phyloP scores from a whole-genome alignment of 1,140 invertebrate genomes.

The Chironomus striatipennis region DNA sequence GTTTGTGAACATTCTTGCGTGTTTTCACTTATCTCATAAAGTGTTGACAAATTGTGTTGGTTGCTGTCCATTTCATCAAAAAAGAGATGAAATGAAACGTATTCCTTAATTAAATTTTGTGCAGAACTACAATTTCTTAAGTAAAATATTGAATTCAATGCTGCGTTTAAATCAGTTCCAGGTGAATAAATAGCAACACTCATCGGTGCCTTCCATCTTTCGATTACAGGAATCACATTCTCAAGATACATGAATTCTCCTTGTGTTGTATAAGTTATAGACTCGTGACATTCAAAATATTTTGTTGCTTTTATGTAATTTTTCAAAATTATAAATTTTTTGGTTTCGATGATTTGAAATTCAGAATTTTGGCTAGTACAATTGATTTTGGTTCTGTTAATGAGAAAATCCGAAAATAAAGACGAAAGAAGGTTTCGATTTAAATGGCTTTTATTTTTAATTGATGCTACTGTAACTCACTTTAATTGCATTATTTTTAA shows the following conservation, averaged over 20 bases:
- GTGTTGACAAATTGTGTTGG: too few species aligned
- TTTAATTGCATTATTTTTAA: too few species aligned
- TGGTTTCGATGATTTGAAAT: too few species aligned
- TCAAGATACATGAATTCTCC: slow-evolving; percentile 45
- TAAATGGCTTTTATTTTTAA: too few species aligned
- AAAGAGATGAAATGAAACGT: slow-evolving; percentile 57
- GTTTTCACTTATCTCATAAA: too few species aligned
- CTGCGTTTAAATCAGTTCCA: slow-evolving; percentile 51
- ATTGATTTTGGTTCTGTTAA: too few species aligned
- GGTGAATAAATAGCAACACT: slow-evolving; percentile 61
- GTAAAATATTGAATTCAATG: slow-evolving; percentile 50
- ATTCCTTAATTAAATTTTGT: slow-evolving; percentile 42
- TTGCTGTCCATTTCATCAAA: slow-evolving; percentile 41
- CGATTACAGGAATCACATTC: slow-evolving; percentile 32
- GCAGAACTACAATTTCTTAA: slow-evolving; percentile 44
- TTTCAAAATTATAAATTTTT: neutral
- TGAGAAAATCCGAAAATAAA: too few species aligned
- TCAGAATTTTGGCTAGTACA: too few species aligned
- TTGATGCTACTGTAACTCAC: too few species aligned
- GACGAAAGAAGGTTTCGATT: too few species aligned
- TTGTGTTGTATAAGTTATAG: slow-evolving; percentile 62
- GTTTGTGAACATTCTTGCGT: slow-evolving; percentile 19
- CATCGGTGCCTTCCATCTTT: slow-evolving; percentile 49
- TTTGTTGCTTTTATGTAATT: neutral
- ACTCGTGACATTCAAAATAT: slow-evolving; percentile 48